Evolutionary conservation across 2,113 vertebrate species (phyloP).

Genomic region (Sisor rabdophorus): DNA sequence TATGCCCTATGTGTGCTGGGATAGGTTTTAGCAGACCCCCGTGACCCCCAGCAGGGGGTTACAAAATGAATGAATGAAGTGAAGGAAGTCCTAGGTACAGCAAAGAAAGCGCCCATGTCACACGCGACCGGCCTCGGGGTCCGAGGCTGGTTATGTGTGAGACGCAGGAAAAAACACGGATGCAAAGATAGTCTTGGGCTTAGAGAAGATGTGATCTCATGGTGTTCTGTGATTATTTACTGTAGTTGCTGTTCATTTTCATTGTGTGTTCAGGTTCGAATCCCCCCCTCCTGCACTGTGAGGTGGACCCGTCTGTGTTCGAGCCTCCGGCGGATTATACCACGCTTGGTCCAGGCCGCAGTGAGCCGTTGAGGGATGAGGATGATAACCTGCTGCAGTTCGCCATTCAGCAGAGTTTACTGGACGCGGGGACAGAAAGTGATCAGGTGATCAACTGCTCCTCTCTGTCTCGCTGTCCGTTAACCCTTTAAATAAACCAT

Average conservation of each 20-base stretch:
- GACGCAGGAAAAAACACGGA: too few species aligned
- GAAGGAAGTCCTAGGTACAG: too few species aligned
- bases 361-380: slow-evolving; percentile 85
- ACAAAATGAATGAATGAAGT: too few species aligned
- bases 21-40: too few species aligned
- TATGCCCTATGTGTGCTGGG: too few species aligned
- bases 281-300: slow-evolving; percentile 73
- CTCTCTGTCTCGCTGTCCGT: neutral
- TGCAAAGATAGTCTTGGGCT: too few species aligned
- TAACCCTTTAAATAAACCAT: neutral
- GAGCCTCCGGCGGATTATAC: slow-evolving; percentile 88
- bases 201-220: neutral
- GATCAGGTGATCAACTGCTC: slow-evolving; percentile 75
- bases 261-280: slow-evolving; percentile 59
- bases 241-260: too few species aligned
- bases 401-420: slow-evolving; percentile 90
- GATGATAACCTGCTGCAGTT: slow-evolving; percentile 92
- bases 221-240: too few species aligned
- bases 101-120: too few species aligned
- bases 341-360: slow-evolving; percentile 81
- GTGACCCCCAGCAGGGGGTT: too few species aligned
- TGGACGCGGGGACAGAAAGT: slow-evolving; percentile 86
- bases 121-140: too few species aligned
- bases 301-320: slow-evolving; percentile 84
- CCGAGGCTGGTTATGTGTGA: too few species aligned